A percentile compares a stretch with the other conserved stretches of the same genome.
These are phyloP conservation scores for Dasypogon diadema DNA, from an alignment of 2,888 invertebrate genomes.

Conservation along the genomic window DNA sequence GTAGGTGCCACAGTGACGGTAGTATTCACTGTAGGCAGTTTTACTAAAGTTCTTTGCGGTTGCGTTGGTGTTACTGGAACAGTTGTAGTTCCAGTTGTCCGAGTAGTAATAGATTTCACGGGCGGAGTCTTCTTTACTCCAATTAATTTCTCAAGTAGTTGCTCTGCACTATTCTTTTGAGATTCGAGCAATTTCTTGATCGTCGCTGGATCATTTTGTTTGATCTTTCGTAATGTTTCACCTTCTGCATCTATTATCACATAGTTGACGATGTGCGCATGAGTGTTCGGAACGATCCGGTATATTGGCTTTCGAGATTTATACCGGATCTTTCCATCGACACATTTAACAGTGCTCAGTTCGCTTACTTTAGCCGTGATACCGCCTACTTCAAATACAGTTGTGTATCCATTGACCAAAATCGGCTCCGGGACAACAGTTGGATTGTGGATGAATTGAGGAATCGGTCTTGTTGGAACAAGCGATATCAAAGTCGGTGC, in stretches of 20 bases:
- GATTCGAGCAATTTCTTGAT: constrained; percentile 64
- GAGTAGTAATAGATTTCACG: no score
- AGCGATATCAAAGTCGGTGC: constrained; percentile 61
- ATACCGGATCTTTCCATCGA: background rate
- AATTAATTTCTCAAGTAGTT: constrained; percentile 58
- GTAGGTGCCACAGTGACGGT: background rate
- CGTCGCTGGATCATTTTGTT: constrained; percentile 63
- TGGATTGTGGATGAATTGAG: constrained; percentile 61
- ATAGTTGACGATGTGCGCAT: constrained; percentile 66
- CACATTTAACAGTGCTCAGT: background rate
- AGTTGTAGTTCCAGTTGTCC: background rate
- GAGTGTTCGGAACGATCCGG: constrained; percentile 66
- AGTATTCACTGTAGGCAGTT: background rate
- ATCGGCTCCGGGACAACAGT: constrained; percentile 62
- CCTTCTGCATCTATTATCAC: constrained; percentile 64
- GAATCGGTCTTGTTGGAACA: constrained; percentile 61
- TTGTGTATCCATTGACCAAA: constrained; percentile 65
- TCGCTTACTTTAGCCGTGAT: constrained; percentile 58
- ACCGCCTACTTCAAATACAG: constrained; percentile 65
- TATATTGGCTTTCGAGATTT: constrained; percentile 60
- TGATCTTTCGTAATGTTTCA: constrained; percentile 63
- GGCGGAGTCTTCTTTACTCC: background rate
- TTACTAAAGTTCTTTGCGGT: background rate
- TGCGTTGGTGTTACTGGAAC: background rate
- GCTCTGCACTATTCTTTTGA: constrained; percentile 64